phyloP scores from a whole-genome alignment of 2,113 vertebrate genomes.

The western clawed frog (Xenopus tropicalis) region UCB_Xtro_10.0 CM004443.2:180619501-180620000 shows the following conservation, averaged over 20 bases:
- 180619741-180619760: conserved; percentile 96
- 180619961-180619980: no score
- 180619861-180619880: no score
- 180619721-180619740: conserved; percentile 96
- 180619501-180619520: conserved; percentile 12
- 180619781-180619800: background rate
- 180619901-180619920: no score
- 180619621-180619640: conserved; percentile 91
- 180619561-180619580: conserved; percentile 70
- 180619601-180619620: conserved; percentile 96
- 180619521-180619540: background rate
- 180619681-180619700: conserved; percentile 91
- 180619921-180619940: no score
- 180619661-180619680: conserved; percentile 99
- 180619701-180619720: conserved; percentile 98
- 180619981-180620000: no score
- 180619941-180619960: no score
- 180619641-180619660: conserved; percentile 93
- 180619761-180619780: conserved; percentile 66
- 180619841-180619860: no score
- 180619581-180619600: conserved; percentile 96
- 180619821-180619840: no score
- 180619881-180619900: no score
- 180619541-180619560: background rate
- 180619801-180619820: background rate